Evolutionary conservation across 2,797 vertebrate genomes (phyloP), one percentile per base, ranked within the genome.

Genomic region (Poliocrania exsul): DNA sequence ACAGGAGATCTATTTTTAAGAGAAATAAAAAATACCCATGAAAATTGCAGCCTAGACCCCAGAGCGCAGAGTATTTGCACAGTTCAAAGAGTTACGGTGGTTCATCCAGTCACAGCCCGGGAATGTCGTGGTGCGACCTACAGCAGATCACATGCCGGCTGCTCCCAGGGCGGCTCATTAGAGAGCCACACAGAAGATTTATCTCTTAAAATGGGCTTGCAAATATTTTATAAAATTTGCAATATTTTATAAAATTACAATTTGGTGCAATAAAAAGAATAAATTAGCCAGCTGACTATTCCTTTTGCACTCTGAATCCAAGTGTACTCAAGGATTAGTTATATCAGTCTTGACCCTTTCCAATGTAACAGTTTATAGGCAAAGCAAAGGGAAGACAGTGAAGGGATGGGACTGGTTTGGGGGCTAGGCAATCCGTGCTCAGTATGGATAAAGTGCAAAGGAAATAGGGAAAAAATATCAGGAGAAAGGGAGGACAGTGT

Each of bases 171-270:
- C 44, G 89, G 85, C 93, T 97, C 93, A 94, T 95, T 94, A 97
- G 92, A 94, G 89, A 95, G 96, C 92, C 93, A 90, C 89, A 66
- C 85, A 62, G 58, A 93, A 92, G 94, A 95, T 96, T 95, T 96
- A 95, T 92, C 91, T 93, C 93, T 88, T 66, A 96, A 97, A 96
- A 96, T 74, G 91, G 93, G 93, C 93, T 93, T 56, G 87, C 95
- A 95, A 96, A 95, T 93, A 97, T 96, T 96, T 96, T 96, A 96
- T 96, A 94, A 94, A 96, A 94, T 95, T 96, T 96, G 94, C 91
- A 83, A 57, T 92, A 95, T 96, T 96, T 96, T 93, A 96, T 96
- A 96, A 96, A 96, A 96, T 96, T 89, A 92, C 97, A 92, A 96
- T 97, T 97, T 96, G 86, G 78, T 62, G 88, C 85, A 96, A 80